Percentiles rank a stretch among this genome's conserved stretches.
phyloP scores from a whole-genome alignment of 2,113 vertebrate genomes.

The Leuciscus idus region DNA sequence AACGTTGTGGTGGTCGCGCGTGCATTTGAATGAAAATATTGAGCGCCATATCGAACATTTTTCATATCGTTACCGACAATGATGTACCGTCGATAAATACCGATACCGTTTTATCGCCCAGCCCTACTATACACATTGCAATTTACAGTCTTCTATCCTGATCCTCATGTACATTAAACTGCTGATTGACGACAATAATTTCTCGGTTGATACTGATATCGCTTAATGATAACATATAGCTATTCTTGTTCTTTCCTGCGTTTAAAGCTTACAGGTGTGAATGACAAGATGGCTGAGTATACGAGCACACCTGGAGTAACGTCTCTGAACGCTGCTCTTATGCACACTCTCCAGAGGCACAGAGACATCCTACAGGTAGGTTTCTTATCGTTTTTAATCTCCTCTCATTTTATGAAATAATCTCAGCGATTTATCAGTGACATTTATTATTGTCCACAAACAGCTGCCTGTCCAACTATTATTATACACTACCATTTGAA shows the following conservation, averaged over 20 bases:
- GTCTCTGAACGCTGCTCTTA: conserved; percentile 90
- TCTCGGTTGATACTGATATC: not conserved
- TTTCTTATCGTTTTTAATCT: not conserved
- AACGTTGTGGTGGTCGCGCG: too few relatives aligned
- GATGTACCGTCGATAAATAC: too few relatives aligned
- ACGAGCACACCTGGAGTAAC: conserved; percentile 87
- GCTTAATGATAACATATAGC: not conserved
- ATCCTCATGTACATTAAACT: not conserved
- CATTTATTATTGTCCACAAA: not conserved
- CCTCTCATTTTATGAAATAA: not conserved
- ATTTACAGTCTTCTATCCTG: not conserved
- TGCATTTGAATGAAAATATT: too few relatives aligned
- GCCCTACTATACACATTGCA: not conserved
- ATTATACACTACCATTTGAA: not conserved
- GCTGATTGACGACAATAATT: not conserved
- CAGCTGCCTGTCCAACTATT: not conserved
- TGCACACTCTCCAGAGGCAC: conserved; percentile 96
- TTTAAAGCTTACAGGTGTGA: conserved; percentile 88
- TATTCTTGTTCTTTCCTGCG: not conserved
- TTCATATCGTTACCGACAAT: too few relatives aligned
- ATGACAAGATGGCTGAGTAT: conserved; percentile 98
- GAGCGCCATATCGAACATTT: too few relatives aligned
- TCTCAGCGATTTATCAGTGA: not conserved
- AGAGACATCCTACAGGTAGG: conserved; percentile 95
- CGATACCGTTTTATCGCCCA: too few relatives aligned